Base-by-base conservation (phyloP, 2,113 vertebrate species). In the Lophius piscatorius region DNA sequence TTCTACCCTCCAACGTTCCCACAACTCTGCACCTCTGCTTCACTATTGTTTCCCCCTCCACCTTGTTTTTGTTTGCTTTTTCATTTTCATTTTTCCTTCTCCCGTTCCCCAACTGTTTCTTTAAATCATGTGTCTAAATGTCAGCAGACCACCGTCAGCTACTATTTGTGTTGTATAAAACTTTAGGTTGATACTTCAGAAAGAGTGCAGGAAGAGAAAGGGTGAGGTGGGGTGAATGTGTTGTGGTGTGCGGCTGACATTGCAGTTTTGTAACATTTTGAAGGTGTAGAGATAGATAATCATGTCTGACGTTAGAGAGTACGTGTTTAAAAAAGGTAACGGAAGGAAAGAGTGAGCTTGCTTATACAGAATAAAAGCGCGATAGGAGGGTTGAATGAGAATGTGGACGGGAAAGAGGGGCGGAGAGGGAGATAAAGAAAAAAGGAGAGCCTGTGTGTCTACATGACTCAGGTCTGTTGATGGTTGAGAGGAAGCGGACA, bases 381-480 rank as follows among this genome's bases (percentile, higher is more conserved):
- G 75, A 80, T 63, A 57, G 80, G 48, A 66, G 46, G 45, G 58
- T 44, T 29, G 31, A 18, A 52, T 22, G 31, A 61, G 9, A 12
- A 50, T 21, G 39, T 11, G 70, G 13, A 57, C 47, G 45, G 40
- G 28, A 38, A 36, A 60, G 60, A 66, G 13, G 36, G 50, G 65
- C 48, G 65, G 73, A 50, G 66, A 64, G 1, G 55, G 64, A 64
- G 1, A 60, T 52, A 70, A 70, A 47, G 45, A 16, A 29, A 73
- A 59, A 77, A 48, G 73, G 48, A 76, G 71, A 82, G 57, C n/a
- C 77, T 55, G 64, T 4, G 23, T 83, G 74, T 79, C 80, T 80
- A 73, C 83, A 89, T 73, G 69, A 60, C 51, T 86, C 71, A 86
- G 81, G 87, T 86, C 85, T 87, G 82, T 87, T 86, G 72, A 86